Conservation (phyloP, 1,140 invertebrate species). For the Yoshiicerus persimilis region DNA sequence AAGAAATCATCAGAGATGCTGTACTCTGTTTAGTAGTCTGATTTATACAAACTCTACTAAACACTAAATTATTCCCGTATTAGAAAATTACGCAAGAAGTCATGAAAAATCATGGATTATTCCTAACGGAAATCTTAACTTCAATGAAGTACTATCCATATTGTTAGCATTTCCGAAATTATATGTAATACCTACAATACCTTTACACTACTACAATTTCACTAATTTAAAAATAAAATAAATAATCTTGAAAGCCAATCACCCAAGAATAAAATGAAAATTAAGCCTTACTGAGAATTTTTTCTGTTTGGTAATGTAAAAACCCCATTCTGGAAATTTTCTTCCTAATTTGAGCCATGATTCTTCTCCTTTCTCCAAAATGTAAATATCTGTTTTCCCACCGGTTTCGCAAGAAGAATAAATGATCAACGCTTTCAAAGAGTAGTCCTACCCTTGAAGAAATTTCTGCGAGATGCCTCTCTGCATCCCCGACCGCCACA, state of each 20-base stretch:
- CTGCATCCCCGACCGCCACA: neutral
- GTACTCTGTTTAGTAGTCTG: too few species aligned
- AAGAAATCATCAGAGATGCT: too few species aligned
- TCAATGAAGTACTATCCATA: too few species aligned
- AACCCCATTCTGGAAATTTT: neutral
- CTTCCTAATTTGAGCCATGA: neutral
- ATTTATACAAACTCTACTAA: too few species aligned
- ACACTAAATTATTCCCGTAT: too few species aligned
- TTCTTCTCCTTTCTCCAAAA: neutral
- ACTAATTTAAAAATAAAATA: neutral
- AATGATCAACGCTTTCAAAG: neutral
- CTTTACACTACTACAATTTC: too few species aligned
- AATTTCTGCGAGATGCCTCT: neutral
- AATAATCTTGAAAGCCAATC: too few species aligned
- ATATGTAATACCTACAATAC: too few species aligned
- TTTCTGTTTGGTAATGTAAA: neutral
- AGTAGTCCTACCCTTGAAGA: neutral
- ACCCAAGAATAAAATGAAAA: neutral
- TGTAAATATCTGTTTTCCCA: neutral
- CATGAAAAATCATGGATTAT: too few species aligned
- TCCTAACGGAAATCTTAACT: too few species aligned
- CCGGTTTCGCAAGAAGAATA: neutral
- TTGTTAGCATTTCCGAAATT: neutral
- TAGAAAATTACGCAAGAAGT: too few species aligned
- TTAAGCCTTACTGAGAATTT: neutral